Evolutionary conservation across 2,797 vertebrate species (phyloP).

Genomic region (Anableps anableps): DNA sequence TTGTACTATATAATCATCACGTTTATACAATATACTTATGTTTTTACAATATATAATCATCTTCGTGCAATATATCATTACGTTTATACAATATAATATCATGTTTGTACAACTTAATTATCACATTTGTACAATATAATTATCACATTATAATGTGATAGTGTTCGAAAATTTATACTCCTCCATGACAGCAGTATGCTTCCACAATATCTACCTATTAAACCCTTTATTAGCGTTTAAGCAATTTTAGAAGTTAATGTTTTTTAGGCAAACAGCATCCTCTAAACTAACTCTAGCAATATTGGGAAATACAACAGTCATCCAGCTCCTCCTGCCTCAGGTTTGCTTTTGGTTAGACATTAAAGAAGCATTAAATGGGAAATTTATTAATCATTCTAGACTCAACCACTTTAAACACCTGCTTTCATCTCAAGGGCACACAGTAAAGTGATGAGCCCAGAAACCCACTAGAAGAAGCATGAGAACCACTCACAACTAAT

Average conservation of each 20-base stretch:
- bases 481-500: conserved; percentile 5
- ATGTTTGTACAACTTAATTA: too few species aligned
- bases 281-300: background rate
- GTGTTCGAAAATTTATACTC: too few species aligned
- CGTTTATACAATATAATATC: too few species aligned
- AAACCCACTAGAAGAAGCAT: background rate
- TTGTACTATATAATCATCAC: too few species aligned
- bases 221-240: background rate
- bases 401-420: background rate
- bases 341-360: background rate
- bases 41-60: too few species aligned
- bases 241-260: background rate
- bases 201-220: background rate
- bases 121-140: too few species aligned
- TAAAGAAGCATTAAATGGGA: conserved; percentile 1
- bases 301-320: background rate
- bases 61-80: too few species aligned
- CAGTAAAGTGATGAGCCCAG: background rate
- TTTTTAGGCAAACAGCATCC: background rate
- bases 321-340: background rate
- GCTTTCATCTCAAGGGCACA: conserved; percentile 3
- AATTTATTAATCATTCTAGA: conserved; percentile 1
- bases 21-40: too few species aligned
- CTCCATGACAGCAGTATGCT: too few species aligned
- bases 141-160: too few species aligned